phyloP scores from a whole-genome alignment of 2,113 vertebrate species.

The Neotoma lepida region DNA sequence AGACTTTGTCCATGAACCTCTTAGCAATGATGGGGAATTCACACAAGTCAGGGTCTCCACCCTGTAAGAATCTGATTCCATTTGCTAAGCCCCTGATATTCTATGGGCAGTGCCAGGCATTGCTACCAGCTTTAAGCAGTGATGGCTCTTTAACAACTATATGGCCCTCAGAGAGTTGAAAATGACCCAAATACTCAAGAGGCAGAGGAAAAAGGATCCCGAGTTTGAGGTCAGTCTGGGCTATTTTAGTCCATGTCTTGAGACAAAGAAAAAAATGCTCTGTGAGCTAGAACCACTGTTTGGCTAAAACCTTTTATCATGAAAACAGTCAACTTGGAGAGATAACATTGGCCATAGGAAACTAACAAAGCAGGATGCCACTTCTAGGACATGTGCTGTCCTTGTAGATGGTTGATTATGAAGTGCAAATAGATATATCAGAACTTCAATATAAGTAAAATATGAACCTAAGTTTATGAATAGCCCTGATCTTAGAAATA shows the following conservation, averaged over 20 bases:
- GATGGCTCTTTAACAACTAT: background rate
- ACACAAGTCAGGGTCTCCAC: background rate
- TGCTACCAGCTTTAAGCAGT: background rate
- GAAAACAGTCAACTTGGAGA: background rate
- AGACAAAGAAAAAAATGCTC: background rate
- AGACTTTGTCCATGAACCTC: background rate
- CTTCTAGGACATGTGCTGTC: background rate
- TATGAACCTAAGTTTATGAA: background rate
- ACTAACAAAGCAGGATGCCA: background rate
- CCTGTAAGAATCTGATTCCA: background rate
- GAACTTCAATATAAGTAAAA: constrained; percentile 17
- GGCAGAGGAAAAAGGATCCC: background rate
- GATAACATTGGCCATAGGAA: background rate
- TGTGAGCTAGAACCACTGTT: background rate
- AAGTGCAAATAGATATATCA: background rate
- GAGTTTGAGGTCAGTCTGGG: background rate
- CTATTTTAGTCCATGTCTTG: background rate
- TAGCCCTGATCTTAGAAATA: background rate
- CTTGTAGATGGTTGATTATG: background rate
- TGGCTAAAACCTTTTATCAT: background rate
- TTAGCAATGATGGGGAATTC: background rate
- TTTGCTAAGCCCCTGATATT: background rate
- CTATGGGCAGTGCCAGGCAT: background rate
- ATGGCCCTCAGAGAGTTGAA: background rate
- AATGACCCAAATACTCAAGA: background rate